Evolutionary conservation across 2,888 invertebrate genomes (phyloP).

Genomic region (Cyclophora albipunctata): DNA sequence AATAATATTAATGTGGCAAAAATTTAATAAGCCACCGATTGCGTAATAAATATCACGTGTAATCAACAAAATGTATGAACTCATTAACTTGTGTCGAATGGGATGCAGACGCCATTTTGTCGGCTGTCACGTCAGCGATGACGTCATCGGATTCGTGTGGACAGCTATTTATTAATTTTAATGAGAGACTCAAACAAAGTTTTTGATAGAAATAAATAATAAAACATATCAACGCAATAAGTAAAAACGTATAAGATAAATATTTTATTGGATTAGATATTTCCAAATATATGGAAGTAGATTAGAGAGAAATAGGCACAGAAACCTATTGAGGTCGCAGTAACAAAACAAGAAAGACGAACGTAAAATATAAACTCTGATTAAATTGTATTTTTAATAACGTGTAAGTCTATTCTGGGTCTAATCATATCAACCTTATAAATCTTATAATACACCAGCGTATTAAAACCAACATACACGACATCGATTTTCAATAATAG

Average conservation of each 20-base stretch:
- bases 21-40: conserved; percentile 18
- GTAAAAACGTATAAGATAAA: too few species aligned
- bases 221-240: too few species aligned
- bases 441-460: too few species aligned
- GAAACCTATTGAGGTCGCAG: neutral
- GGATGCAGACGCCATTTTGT: conserved; percentile 16
- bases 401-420: too few species aligned
- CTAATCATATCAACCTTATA: too few species aligned
- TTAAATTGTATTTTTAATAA: too few species aligned
- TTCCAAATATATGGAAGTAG: neutral
- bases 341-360: neutral
- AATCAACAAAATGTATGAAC: conserved; percentile 16
- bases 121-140: conserved; percentile 14
- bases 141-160: conserved; percentile 5
- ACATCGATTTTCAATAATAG: too few species aligned
- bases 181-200: neutral
- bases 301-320: neutral
- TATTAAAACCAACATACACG: too few species aligned
- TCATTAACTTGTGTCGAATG: conserved; percentile 20
- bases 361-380: neutral
- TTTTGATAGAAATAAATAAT: too few species aligned
- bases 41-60: conserved; percentile 15
- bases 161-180: neutral
- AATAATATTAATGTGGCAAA: conserved; percentile 8
- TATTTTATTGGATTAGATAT: neutral